Base-by-base conservation (phyloP, 2,888 invertebrate species). In the Drosophila borborema region DNA sequence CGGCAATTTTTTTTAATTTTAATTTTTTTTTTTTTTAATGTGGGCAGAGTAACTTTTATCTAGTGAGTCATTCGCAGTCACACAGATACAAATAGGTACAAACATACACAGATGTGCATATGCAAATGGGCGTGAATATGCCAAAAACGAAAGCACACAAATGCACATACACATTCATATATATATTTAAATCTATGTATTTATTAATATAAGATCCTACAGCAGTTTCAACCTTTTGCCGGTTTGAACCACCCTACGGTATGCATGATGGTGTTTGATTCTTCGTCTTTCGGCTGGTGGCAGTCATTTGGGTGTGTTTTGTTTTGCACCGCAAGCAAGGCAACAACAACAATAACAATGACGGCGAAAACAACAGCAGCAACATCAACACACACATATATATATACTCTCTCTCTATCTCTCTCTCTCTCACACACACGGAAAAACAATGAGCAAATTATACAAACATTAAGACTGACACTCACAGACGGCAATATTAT, bases 261-360 rank as follows among this genome's bases (percentile, higher is more conserved):
- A 10, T 31, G 60, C 36, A 66, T 67, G 64, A 59, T 60, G 62
- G 55, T 76, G 48, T 58, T 63, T 46, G 31, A 12, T 59, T 49
- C 53, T 59, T 49, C 53, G 51, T 53, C 48, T 60, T 38, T 65
- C 51, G 36, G 34, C 40, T 53, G 34, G 53, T 53, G 54, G 43
- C 46, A 71, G 51, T 77, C 71, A 71, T 79, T 78, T 78, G 78
- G 78, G 78, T 72, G 78, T 78, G 78, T 78, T 78, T 78, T 78
- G 78, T 78, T 78, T 78, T 80, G 78, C 72, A 80, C 76, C 67
- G 77, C 72, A 79, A 63, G 41, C 60, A 60, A 74, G 40, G 45
- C 65, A 66, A 74, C 56, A 73, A 66, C 73, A 68, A 69, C 74
- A 67, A 74, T 74, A 64, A 70, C 60, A 74, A 74, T 68, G 58